phyloP scores from a whole-genome alignment of 92 coral and sea anemone species.

The Phenganax subtilis region DNA sequence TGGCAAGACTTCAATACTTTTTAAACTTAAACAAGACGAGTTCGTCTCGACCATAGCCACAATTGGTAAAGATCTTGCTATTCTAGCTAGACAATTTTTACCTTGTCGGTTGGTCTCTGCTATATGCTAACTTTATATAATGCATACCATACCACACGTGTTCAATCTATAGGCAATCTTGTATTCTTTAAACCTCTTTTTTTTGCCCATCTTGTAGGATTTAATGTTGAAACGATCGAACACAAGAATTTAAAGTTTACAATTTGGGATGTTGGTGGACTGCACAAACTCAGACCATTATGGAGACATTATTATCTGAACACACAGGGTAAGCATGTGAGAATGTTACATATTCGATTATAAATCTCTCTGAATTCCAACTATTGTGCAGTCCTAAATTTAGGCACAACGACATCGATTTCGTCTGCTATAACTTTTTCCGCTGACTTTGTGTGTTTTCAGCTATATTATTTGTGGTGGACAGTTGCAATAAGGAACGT shows the following conservation, averaged over 20 bases:
- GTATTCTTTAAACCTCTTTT: background rate
- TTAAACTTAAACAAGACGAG: conserved; percentile 95
- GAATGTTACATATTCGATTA: background rate
- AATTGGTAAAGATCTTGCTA: conserved; percentile 61
- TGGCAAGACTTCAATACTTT: conserved; percentile 95
- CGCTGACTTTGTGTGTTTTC: background rate
- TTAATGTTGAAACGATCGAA: conserved; percentile 97
- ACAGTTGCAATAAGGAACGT: conserved; percentile 81
- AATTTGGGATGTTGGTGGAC: conserved; percentile 98
- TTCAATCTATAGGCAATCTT: background rate
- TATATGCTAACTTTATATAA: background rate
- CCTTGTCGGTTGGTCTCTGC: background rate
- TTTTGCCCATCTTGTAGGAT: conserved; percentile 54
- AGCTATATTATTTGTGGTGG: conserved; percentile 94
- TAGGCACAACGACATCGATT: too few species aligned
- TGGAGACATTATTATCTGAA: conserved; percentile 97
- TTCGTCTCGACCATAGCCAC: conserved; percentile 93
- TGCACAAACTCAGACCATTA: conserved; percentile 91
- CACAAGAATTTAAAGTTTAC: conserved; percentile 93
- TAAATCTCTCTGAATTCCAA: too few species aligned
- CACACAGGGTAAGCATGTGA: conserved; percentile 70
- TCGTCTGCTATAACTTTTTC: too few species aligned
- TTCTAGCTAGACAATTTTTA: background rate
- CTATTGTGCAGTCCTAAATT: background rate
- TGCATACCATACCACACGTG: background rate